A percentile compares a stretch with the other conserved stretches of the same genome.
Conservation (phyloP, 2,113 vertebrate genomes). For the Sinosuthora webbiana region DNA sequence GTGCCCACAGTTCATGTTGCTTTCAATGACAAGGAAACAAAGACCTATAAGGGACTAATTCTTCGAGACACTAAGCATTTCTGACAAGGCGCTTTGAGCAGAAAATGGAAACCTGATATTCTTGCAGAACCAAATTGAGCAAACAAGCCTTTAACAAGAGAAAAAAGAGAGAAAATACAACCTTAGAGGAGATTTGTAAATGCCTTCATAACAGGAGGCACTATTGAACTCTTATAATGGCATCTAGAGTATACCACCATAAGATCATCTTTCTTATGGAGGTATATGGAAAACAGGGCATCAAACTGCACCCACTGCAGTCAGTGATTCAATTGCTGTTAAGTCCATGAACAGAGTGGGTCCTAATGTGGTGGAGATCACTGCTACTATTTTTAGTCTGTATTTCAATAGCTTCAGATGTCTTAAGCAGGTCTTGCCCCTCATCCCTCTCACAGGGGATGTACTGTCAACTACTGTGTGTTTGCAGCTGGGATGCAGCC, state of each 20-base stretch:
- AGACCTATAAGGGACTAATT: neutral
- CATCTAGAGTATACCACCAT: neutral
- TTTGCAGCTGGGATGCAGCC: neutral
- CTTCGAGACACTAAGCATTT: neutral
- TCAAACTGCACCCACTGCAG: neutral
- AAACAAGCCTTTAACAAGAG: neutral
- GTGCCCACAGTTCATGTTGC: neutral
- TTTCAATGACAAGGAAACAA: neutral
- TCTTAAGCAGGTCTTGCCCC: neutral
- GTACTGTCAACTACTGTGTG: neutral
- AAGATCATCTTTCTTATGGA: neutral
- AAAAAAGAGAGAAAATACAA: neutral
- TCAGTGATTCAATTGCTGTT: neutral
- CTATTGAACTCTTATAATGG: neutral
- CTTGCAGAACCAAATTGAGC: neutral
- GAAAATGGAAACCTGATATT: neutral
- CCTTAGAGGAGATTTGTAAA: neutral
- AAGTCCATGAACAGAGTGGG: neutral
- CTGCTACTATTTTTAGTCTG: neutral
- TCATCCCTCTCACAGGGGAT: neutral
- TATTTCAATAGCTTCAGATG: neutral
- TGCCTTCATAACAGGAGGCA: neutral
- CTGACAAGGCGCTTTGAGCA: neutral
- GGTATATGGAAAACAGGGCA: neutral
- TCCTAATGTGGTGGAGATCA: neutral